These are phyloP conservation scores for Coilia nasus DNA, from an alignment of 2,797 vertebrate species.

Conservation along the genomic window DNA sequence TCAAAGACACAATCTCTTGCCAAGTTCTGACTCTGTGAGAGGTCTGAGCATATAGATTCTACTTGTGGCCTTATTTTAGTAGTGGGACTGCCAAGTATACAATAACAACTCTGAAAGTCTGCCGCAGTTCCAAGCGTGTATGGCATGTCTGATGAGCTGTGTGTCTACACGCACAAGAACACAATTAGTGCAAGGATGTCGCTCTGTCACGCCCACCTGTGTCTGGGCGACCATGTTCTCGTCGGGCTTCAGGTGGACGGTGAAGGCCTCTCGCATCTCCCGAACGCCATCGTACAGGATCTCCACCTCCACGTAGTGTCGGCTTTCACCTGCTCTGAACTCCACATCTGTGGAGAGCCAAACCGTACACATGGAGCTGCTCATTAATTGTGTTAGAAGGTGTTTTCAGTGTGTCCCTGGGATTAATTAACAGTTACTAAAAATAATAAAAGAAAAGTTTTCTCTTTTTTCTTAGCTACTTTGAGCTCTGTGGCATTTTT, in stretches of 20 bases:
- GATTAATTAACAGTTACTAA: conserved; percentile 6
- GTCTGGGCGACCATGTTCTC: conserved; percentile 86
- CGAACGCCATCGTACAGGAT: conserved; percentile 86
- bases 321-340: conserved; percentile 87
- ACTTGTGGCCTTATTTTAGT: neutral
- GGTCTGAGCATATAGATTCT: neutral
- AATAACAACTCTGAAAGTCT: neutral
- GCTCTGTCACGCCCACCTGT: conserved; percentile 65
- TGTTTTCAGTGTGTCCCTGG: neutral
- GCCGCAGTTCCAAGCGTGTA: neutral
- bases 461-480: neutral
- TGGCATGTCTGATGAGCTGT: neutral
- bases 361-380: neutral
- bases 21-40: neutral
- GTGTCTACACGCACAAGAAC: neutral
- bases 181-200: neutral
- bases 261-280: conserved; percentile 97
- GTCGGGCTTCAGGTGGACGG: conserved; percentile 86
- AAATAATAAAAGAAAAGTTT: neutral
- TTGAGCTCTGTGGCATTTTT: neutral
- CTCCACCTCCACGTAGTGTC: conserved; percentile 88
- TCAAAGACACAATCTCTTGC: neutral
- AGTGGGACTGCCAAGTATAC: neutral
- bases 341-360: conserved; percentile 80
- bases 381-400: neutral